phyloP scores from a whole-genome alignment of 2,113 vertebrate genomes.

The Neopipo cinnamomea region DNA sequence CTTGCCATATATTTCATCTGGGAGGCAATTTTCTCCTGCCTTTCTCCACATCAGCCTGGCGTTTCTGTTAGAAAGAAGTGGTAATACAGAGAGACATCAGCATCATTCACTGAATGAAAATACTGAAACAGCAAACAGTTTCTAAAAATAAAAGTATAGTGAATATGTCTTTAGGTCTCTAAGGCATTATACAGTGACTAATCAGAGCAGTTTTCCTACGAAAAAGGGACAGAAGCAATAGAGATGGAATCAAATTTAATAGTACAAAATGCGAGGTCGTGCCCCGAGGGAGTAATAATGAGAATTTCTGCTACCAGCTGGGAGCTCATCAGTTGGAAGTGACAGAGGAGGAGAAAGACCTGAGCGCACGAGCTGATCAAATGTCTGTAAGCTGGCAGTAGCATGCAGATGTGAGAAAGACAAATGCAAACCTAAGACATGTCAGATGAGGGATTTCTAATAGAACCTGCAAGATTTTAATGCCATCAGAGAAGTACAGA shows the following conservation, averaged over 20 bases:
- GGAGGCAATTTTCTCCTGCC: conserved; percentile 38
- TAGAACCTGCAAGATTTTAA: conserved; percentile 35
- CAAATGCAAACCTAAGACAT: conserved; percentile 19
- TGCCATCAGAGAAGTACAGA: not conserved
- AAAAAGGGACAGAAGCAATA: conserved; percentile 56
- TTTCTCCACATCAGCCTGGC: conserved; percentile 5
- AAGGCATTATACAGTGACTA: conserved; percentile 49
- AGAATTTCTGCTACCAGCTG: conserved; percentile 68
- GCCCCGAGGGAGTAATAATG: conserved; percentile 63
- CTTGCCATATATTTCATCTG: conserved; percentile 20
- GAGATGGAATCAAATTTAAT: conserved; percentile 64
- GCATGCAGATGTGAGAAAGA: conserved; percentile 60
- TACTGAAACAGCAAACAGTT: conserved; percentile 56
- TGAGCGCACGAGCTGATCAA: conserved; percentile 1
- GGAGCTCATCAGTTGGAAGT: conserved; percentile 66
- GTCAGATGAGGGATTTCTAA: conserved; percentile 46
- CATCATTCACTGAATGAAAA: conserved; percentile 62
- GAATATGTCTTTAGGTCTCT: conserved; percentile 57
- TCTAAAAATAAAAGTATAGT: conserved; percentile 65
- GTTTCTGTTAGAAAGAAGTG: conserved; percentile 44
- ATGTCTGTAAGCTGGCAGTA: conserved; percentile 45
- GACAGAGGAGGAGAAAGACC: conserved; percentile 64
- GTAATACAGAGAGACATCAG: conserved; percentile 59
- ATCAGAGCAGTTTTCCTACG: conserved; percentile 40
- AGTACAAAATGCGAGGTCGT: conserved; percentile 49